A percentile compares a stretch with the other conserved stretches of the same genome.
These are phyloP conservation scores for Tenebrio molitor DNA, from an alignment of 1,140 invertebrate genomes.

Conservation along the genomic window DNA sequence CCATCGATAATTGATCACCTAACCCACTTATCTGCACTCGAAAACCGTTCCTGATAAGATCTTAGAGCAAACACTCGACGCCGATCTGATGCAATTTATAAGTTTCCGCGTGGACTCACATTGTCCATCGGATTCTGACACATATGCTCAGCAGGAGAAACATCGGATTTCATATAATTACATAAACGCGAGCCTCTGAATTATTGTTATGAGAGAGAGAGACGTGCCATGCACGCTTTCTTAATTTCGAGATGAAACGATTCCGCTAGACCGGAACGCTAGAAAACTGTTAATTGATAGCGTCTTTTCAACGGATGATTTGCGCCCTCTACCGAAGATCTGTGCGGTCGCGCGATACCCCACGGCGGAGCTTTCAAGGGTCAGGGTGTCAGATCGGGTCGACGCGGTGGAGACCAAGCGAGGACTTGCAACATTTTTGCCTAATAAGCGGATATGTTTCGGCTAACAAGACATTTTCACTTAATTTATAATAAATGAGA, in stretches of 20 bases:
- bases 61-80: no score
- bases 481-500: slow-evolving; percentile 27
- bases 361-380: no score
- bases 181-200: slow-evolving; percentile 46
- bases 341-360: no score
- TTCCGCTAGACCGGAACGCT: slow-evolving; percentile 39
- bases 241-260: slow-evolving; percentile 48
- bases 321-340: not conserved
- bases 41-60: no score
- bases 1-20: no score
- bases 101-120: no score
- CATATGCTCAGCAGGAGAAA: slow-evolving; percentile 24
- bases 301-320: slow-evolving; percentile 9
- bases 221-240: slow-evolving; percentile 45
- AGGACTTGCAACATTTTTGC: slow-evolving; percentile 17
- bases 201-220: slow-evolving; percentile 48
- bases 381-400: no score
- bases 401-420: no score
- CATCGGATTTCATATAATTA: slow-evolving; percentile 51
- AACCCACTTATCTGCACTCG: no score
- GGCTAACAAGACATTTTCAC: slow-evolving; percentile 33
- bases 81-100: no score
- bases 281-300: slow-evolving; percentile 25
- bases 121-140: no score
- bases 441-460: slow-evolving; percentile 23